Evolutionary conservation across 2,888 invertebrate species (phyloP), one percentile per base, ranked within the genome.

Genomic region (Mythimna lalbum): DNA sequence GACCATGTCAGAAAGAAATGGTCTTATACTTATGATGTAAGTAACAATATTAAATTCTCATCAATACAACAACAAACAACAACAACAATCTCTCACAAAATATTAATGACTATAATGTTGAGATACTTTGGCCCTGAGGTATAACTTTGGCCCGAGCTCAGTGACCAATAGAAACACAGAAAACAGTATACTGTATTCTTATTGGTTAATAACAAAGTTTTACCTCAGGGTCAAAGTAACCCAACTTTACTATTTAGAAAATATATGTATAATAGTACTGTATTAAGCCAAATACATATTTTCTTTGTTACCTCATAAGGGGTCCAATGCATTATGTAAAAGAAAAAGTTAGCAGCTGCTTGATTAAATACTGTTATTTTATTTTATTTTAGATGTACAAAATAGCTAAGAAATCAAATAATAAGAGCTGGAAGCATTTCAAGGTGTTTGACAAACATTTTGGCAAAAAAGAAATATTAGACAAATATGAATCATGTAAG

Each of bases 401-500:
- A 91, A 86, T 92, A 78, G 95, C 96, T 1, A 95, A 96, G 76
- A 93, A 89, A 85, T 86, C 90, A 56, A 95, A 92, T 73, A 95
- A 95, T 69, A 95, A 90, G 63, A 86, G 85, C 72, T 96, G 95
- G 94, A 92, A 93, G 71, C 95, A 93, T 83, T 96, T 91, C 63
- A 93, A 94, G 85, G 76, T 95, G 68, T 95, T 96, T 92, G 93
- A 95, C 31, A 94, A 95, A 85, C 92, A 94, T 83, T 95, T 89
- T 89, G 93, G 92, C 6, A 93, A 93, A 85, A 87, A 87, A 19
- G 89, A 90, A 82, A 89, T 90, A 56, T 87, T 95, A 72, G 96
- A 95, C 78, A 95, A 95, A 87, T 96, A 93, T 93, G 93, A 93
- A 82, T 93, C 93, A 73, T 96, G 96, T 95, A 88, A 95, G 95